Evolutionary conservation across 92 coral and sea anemone species (phyloP), one percentile per base, ranked within the genome.

Genomic region (Porites divaricata): DNA sequence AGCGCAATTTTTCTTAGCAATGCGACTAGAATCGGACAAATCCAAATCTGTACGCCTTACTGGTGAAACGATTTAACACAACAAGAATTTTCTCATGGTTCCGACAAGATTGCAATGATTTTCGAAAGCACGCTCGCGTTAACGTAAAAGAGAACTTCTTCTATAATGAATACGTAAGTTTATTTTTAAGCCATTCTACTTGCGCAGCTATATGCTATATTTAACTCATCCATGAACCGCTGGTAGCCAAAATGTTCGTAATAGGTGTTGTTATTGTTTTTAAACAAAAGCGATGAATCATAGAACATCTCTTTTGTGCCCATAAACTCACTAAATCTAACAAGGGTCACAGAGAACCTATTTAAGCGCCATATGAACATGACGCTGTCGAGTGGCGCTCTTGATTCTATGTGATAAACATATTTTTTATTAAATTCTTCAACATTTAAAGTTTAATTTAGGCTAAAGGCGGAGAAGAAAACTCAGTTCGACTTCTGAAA

Each of bases 261-360:
- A 14, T 41, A 63, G 14, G 54, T 63, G 24, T 59, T 50, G 17
- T 24, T 79, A 67, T 79, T 79, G 74, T 67, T 15, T 9, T 16
- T 16, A 24, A 67, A 79, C 84, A 79, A 66, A 51, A 79, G 84
- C 70, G 23, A 28, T 14, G 74, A 79, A 16, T 16, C 22, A 65
- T 20, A 10, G 7, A 61, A 20, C 70, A 41, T n/a, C 21, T 77
- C 59, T 66, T 64, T 79, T 79, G 83, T 66, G 45, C 45, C 63
- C 45, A 16, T 54, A 54, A 16, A 79, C 53, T 49, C 83, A 67
- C 62, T 65, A 24, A 23, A 51, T 64, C 64, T 79, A 65, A 62
- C n/a, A 2, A 19, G 8, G 54, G 45, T 76, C 26, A 58, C 49
- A 19, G 28, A 15, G 3, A 20, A 28, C 70, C 5, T 2, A 19